These are phyloP conservation scores for Neopipo cinnamomea DNA, from an alignment of 2,113 vertebrate genomes.

Conservation along the genomic window DNA sequence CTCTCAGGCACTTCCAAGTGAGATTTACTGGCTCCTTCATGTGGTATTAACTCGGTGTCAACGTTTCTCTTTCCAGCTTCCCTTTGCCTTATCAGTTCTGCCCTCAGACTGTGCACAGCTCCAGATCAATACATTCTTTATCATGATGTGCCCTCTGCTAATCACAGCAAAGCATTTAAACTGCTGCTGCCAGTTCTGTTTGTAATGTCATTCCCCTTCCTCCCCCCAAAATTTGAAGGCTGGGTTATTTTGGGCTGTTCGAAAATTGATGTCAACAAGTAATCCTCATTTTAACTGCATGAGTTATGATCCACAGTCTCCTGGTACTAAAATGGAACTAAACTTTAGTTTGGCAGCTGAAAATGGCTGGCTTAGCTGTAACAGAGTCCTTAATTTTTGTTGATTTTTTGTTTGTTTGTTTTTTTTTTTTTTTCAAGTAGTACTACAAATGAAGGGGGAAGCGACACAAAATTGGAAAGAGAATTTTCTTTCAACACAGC, in stretches of 20 bases:
- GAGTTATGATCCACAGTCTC: not conserved
- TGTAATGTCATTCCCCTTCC: not conserved
- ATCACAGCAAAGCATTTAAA: not conserved
- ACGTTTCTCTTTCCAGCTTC: not conserved
- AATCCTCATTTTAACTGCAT: constrained; percentile 5
- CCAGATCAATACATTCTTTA: not conserved
- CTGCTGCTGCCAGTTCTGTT: not conserved
- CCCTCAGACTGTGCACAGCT: not conserved
- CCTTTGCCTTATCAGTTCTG: not conserved
- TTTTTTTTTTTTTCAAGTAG: not conserved
- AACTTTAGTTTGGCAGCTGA: constrained; percentile 34
- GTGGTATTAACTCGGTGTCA: not conserved
- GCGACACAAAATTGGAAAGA: not conserved
- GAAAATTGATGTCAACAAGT: constrained; percentile 7
- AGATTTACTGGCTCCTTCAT: not conserved
- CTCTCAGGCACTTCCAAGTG: not conserved
- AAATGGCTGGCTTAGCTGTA: constrained; percentile 33
- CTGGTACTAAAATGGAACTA: constrained; percentile 40
- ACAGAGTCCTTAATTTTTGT: not conserved
- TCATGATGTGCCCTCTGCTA: not conserved
- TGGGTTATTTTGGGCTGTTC: constrained; percentile 1
- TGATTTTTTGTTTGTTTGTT: too few relatives aligned
- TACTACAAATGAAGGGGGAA: not conserved
- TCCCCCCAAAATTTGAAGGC: not conserved
- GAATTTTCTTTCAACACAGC: not conserved